A percentile compares a stretch with the other conserved stretches of the same genome.
These are phyloP conservation scores for Ophthalmolycus amberensis DNA, from an alignment of 2,113 vertebrate genomes.

Conservation along the genomic window DNA sequence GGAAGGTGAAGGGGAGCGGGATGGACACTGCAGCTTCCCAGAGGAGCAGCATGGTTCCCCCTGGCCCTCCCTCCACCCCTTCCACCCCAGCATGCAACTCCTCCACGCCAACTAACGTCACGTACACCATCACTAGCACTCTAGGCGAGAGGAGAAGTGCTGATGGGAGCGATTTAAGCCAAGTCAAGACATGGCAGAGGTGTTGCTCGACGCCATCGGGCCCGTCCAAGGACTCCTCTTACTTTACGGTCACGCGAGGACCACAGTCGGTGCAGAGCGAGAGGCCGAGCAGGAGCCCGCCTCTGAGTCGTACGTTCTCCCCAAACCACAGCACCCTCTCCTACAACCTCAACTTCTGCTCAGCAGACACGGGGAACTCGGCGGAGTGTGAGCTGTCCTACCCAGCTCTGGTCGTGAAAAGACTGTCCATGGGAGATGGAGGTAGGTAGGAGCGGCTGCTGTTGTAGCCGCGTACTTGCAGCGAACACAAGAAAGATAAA, in stretches of 20 bases:
- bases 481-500: background rate
- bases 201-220: slow-evolving; percentile 67
- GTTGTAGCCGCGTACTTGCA: background rate
- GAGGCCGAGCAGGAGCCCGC: slow-evolving; percentile 34
- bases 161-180: slow-evolving; percentile 32
- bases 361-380: slow-evolving; percentile 52
- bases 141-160: slow-evolving; percentile 62
- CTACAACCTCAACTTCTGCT: slow-evolving; percentile 79
- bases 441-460: slow-evolving; percentile 52
- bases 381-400: slow-evolving; percentile 69
- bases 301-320: slow-evolving; percentile 45
- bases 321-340: slow-evolving; percentile 63
- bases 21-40: slow-evolving; percentile 42
- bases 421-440: slow-evolving; percentile 79
- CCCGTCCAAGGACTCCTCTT: slow-evolving; percentile 53
- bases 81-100: background rate
- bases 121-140: slow-evolving; percentile 52
- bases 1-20: background rate
- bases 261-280: slow-evolving; percentile 7
- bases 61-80: slow-evolving; percentile 13
- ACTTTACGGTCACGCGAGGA: slow-evolving; percentile 58
- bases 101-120: slow-evolving; percentile 45
- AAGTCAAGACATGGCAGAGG: slow-evolving; percentile 27
- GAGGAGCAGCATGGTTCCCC: background rate
- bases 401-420: slow-evolving; percentile 81